A percentile compares a stretch with the other conserved stretches of the same genome.
Conservation (phyloP, 2,113 vertebrate genomes). For the Tautogolabrus adspersus region DNA sequence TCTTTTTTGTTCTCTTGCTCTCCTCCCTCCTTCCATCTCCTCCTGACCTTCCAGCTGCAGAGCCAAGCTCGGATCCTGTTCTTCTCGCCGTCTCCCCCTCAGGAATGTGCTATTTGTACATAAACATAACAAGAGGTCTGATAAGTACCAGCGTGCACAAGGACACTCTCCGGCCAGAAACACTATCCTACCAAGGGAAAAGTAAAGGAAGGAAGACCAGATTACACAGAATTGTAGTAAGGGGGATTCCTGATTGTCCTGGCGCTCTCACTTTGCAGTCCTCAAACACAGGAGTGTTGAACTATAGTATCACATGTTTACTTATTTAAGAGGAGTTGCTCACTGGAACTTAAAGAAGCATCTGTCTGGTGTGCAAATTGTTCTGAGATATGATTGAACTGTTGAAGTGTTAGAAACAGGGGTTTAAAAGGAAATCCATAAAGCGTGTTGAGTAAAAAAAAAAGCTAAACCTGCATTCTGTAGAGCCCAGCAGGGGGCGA, state of each 20-base stretch:
- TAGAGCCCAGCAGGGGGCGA: too few species aligned
- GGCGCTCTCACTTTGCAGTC: background rate
- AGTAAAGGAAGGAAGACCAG: constrained; percentile 3
- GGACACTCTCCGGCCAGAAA: constrained; percentile 37
- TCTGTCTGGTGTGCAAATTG: too few species aligned
- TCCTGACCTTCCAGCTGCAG: constrained; percentile 59
- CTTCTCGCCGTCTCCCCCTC: constrained; percentile 26
- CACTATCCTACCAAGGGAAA: constrained; percentile 21
- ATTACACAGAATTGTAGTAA: constrained; percentile 23
- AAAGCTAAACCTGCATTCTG: too few species aligned
- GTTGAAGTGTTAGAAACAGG: too few species aligned
- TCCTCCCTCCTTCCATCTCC: constrained; percentile 8
- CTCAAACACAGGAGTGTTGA: background rate
- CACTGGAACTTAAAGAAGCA: too few species aligned
- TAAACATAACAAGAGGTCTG: constrained; percentile 65
- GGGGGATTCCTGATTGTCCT: constrained; percentile 29
- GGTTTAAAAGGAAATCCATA: too few species aligned
- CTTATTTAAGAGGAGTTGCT: too few species aligned
- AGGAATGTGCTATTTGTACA: constrained; percentile 76
- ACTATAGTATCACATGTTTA: too few species aligned
- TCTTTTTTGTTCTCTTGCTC: constrained; percentile 18
- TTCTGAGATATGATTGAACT: too few species aligned
- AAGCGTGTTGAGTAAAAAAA: too few species aligned
- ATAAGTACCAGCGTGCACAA: constrained; percentile 63
- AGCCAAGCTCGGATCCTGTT: constrained; percentile 35